Evolutionary conservation across 2,797 vertebrate species (phyloP).

Genomic region (Mastacembelus armatus): DNA sequence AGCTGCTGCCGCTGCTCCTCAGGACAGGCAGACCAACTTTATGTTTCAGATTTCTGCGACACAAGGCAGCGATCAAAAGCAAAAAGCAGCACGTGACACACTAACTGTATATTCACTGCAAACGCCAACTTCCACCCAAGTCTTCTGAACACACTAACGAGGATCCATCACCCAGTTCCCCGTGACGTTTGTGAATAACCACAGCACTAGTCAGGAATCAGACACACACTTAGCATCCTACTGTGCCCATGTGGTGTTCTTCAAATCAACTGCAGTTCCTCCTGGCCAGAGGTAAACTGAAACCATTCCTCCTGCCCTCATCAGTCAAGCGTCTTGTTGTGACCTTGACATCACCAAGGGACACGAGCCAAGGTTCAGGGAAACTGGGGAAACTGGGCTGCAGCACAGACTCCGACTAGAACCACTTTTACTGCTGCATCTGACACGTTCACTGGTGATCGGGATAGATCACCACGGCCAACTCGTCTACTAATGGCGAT

Average conservation of each 20-base stretch:
- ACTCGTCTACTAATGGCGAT: slow-evolving; percentile 56
- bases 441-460: slow-evolving; percentile 64
- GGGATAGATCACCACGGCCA: slow-evolving; percentile 62
- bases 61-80: slow-evolving; percentile 17
- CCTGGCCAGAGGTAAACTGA: slow-evolving; percentile 61
- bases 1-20: slow-evolving; percentile 14
- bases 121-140: slow-evolving; percentile 22
- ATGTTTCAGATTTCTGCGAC: slow-evolving; percentile 24
- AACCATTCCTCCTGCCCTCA: slow-evolving; percentile 73
- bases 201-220: slow-evolving; percentile 67
- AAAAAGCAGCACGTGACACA: slow-evolving; percentile 18
- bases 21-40: slow-evolving; percentile 10
- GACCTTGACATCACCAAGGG: slow-evolving; percentile 66
- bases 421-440: slow-evolving; percentile 48
- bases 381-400: slow-evolving; percentile 51
- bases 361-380: slow-evolving; percentile 64
- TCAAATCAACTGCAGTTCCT: slow-evolving; percentile 62
- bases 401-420: slow-evolving; percentile 22
- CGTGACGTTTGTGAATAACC: slow-evolving; percentile 63
- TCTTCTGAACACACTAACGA: slow-evolving; percentile 19
- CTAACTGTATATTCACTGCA: slow-evolving; percentile 32
- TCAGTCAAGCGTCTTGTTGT: slow-evolving; percentile 73
- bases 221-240: slow-evolving; percentile 68
- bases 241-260: slow-evolving; percentile 76
- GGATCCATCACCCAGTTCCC: slow-evolving; percentile 47